Evolutionary conservation across 2,113 vertebrate genomes (phyloP).

Genomic region (Tragelaphus strepsiceros): DNA sequence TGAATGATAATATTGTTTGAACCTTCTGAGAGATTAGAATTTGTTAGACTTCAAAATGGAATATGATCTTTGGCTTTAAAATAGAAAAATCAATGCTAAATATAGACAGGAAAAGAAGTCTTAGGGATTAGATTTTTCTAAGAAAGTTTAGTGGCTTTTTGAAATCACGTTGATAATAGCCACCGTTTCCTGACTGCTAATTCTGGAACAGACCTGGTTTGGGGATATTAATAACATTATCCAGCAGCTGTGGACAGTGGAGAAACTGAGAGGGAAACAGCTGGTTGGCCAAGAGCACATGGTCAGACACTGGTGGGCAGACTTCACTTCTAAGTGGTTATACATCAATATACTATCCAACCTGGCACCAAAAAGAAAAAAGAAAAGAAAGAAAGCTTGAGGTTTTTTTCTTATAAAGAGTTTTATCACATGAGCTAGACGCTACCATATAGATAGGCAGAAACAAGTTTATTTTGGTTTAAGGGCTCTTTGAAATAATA

Average conservation of each 20-base stretch:
- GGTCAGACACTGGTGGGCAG: neutral
- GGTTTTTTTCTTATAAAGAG: neutral
- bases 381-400: neutral
- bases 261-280: neutral
- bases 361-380: neutral
- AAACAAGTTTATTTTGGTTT: neutral
- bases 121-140: neutral
- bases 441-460: neutral
- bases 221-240: neutral
- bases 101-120: neutral
- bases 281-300: neutral
- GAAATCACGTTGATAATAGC: neutral
- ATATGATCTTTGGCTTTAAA: neutral
- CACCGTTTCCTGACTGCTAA: neutral
- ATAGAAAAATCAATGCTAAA: constrained; percentile 3
- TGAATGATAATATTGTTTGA: neutral
- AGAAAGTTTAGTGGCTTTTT: neutral
- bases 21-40: neutral
- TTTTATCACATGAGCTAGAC: neutral
- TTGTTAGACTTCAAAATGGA: constrained; percentile 15
- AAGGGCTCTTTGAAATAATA: neutral
- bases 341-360: neutral
- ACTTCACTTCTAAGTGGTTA: neutral
- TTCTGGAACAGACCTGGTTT: neutral
- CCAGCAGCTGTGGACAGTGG: neutral